Percentiles rank a stretch among this genome's conserved stretches.
Evolutionary conservation across 92 coral and sea anemone species (phyloP).

Genomic region (Phenganax stokvisi): DNA sequence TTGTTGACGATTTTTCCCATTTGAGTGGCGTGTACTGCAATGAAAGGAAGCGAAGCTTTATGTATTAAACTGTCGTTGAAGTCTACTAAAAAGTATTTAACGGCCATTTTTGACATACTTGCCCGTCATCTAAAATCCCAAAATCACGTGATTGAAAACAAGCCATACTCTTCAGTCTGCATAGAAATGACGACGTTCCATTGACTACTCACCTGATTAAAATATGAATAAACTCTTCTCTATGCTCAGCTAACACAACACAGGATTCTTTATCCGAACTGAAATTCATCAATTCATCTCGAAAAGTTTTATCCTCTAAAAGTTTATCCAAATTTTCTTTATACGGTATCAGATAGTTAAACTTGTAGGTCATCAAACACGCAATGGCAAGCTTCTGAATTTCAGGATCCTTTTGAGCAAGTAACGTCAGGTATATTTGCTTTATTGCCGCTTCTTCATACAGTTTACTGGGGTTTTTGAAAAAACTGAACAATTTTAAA

Average conservation of each 20-base stretch:
- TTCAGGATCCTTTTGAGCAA: conserved; percentile 74
- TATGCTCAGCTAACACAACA: conserved; percentile 63
- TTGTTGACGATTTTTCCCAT: no score
- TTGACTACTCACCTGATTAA: conserved; percentile 61
- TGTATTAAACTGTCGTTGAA: no score
- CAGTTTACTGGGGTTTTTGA: conserved; percentile 72
- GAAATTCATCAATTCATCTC: conserved; percentile 79
- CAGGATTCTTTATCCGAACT: conserved; percentile 72
- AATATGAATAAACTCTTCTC: conserved; percentile 72
- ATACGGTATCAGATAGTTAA: conserved; percentile 71
- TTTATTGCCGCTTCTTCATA: conserved; percentile 66
- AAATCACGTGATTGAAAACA: no score
- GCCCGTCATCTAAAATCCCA: no score
- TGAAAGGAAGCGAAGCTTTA: no score
- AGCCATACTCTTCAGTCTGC: no score
- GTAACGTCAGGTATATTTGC: conserved; percentile 53
- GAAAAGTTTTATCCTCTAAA: conserved; percentile 79
- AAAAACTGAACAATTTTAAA: conserved; percentile 62
- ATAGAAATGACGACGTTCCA: neutral
- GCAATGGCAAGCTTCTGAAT: conserved; percentile 80
- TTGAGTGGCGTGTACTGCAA: no score
- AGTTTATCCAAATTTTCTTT: conserved; percentile 71
- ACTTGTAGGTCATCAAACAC: conserved; percentile 78
- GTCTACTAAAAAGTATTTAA: no score
- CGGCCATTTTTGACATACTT: no score